Base-by-base conservation (phyloP, 2,113 vertebrate species). In the Polyodon spathula region DNA sequence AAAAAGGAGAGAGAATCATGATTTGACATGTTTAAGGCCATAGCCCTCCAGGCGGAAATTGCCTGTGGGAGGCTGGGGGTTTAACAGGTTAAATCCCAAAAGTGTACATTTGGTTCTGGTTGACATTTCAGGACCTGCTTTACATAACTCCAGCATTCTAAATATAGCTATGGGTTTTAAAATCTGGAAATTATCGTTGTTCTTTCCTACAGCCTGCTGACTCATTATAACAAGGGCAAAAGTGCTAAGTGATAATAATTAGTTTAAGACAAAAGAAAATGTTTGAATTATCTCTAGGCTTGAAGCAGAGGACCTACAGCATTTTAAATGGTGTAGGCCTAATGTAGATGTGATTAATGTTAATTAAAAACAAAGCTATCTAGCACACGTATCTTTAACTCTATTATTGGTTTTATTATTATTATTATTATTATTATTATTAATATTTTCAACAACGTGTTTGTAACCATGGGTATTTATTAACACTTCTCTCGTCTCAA, bases 231-330 rank as follows among this genome's bases (percentile, higher is more conserved):
- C 38, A 17, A 50, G 46, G 6, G 46, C 5, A 10, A 50, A 50
- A 50, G 17, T 11, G 40, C 44, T 15, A 46, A 54, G 17, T 54
- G 53, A 59, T 16, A 40, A 50, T 64, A 64, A 64, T 64, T 55
- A 38, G 37, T 27, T 54, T 40, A 40, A 48, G 57, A 60, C 54
- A 54, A 64, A 46, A 41, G n/a, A 41, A 44, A 39, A 41, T 17
- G 6, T 54, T 54, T 51, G 59, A 53, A 59, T 64, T 37, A 40
- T 48, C 37, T 48, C n/a, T 40, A 8, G 9, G 15, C 40, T 40
- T 12, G 14, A 50, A 11, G 8, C 38, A 40, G 9, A 40, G 63
- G 11, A 37, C 50, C 14, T 14, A 5, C 16, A 14, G 40, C 15
- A 7, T 40, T 44, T 55, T 56, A 7, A 27, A 56, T 6, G 53